phyloP scores from a whole-genome alignment of 2,113 vertebrate genomes.

The Sebastes schlegelii region DNA sequence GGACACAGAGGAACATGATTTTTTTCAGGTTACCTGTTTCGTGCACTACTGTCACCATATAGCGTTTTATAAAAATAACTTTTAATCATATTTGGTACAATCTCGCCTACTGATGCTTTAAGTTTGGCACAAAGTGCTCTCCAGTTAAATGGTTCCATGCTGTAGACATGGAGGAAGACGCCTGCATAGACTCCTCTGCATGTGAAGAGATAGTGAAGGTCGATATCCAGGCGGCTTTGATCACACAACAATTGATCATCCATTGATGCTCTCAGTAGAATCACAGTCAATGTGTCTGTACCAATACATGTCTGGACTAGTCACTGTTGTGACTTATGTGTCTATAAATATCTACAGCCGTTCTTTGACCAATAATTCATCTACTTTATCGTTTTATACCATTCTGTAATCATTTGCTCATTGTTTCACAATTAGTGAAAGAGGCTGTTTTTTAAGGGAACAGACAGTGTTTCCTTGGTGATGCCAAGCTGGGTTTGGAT shows the following conservation, averaged over 20 bases:
- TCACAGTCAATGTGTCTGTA: not conserved
- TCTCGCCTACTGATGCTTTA: too few relatives aligned
- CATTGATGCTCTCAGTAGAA: not conserved
- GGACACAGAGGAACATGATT: too few relatives aligned
- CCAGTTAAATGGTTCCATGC: not conserved
- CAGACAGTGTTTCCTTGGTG: conserved; percentile 13
- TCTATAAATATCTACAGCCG: not conserved
- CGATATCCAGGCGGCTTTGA: not conserved
- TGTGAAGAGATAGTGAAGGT: conserved; percentile 2
- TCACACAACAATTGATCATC: not conserved
- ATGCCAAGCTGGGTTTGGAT: conserved; percentile 32
- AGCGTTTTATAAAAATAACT: too few relatives aligned
- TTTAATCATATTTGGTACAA: too few relatives aligned
- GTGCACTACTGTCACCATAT: too few relatives aligned
- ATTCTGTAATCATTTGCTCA: not conserved
- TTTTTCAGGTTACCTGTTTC: too few relatives aligned
- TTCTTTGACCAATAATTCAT: not conserved
- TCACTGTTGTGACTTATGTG: not conserved
- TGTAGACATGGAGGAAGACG: not conserved
- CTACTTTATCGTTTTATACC: not conserved
- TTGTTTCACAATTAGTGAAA: not conserved
- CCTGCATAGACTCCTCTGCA: not conserved
- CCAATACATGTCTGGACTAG: not conserved
- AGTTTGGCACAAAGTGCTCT: not conserved
- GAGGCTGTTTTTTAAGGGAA: not conserved